phyloP scores from a whole-genome alignment of 2,888 invertebrate species.

The Lasioglossum villosulum region DNA sequence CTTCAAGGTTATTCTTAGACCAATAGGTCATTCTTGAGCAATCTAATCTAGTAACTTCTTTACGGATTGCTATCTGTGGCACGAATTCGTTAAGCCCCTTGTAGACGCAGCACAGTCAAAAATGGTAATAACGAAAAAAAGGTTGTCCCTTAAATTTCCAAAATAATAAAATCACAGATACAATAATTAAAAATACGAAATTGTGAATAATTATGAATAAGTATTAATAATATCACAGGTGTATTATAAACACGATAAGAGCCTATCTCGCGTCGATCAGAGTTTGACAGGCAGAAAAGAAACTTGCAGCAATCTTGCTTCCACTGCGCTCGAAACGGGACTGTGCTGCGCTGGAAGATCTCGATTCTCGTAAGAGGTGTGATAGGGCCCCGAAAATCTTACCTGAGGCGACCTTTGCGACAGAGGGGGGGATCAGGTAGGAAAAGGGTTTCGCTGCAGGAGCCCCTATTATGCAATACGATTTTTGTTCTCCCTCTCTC shows the following conservation, averaged over 20 bases:
- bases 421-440: slow-evolving; percentile 82
- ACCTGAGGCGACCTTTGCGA: slow-evolving; percentile 80
- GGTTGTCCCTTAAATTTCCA: neutral
- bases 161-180: neutral
- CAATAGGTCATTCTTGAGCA: neutral
- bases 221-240: neutral
- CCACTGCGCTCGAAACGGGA: slow-evolving; percentile 70
- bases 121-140: neutral
- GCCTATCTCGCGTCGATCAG: neutral
- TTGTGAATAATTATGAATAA: neutral
- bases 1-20: neutral
- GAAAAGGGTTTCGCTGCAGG: slow-evolving; percentile 79
- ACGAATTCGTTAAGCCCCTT: neutral
- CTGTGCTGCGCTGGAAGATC: slow-evolving; percentile 72
- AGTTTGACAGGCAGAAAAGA: neutral
- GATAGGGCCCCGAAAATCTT: slow-evolving; percentile 82
- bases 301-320: slow-evolving; percentile 66
- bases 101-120: neutral
- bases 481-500: slow-evolving; percentile 64
- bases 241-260: neutral
- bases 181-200: neutral
- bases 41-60: neutral
- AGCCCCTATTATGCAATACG: slow-evolving; percentile 75
- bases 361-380: slow-evolving; percentile 80
- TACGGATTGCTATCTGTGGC: neutral